Conservation (phyloP, 1,140 invertebrate species). For the Atopsyche davidsoni region DNA sequence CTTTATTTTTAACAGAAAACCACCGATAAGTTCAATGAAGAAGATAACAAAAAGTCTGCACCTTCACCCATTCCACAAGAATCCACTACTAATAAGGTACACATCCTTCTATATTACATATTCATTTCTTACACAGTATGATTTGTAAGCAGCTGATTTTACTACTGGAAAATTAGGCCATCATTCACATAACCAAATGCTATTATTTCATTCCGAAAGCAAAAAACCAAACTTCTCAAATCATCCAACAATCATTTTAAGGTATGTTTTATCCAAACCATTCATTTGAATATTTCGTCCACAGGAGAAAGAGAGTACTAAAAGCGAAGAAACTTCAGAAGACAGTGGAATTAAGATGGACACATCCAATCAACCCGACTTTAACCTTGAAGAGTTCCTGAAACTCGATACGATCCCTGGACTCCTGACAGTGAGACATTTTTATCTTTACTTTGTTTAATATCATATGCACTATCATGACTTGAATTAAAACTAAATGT, state of each 20-base stretch:
- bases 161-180: not conserved
- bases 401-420: constrained; percentile 62
- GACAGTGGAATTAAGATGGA: constrained; percentile 10
- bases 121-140: too few species aligned
- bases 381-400: constrained; percentile 70
- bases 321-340: not conserved
- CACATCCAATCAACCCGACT: constrained; percentile 43
- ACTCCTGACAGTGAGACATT: constrained; percentile 50
- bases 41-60: constrained; percentile 3
- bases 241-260: too few species aligned
- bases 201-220: too few species aligned
- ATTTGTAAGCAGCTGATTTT: not conserved
- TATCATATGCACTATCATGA: too few species aligned
- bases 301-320: constrained; percentile 11
- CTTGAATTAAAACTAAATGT: too few species aligned
- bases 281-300: too few species aligned
- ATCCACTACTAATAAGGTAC: not conserved
- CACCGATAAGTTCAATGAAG: constrained; percentile 16
- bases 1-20: constrained; percentile 12
- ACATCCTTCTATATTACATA: too few species aligned
- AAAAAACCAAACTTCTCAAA: too few species aligned
- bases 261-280: too few species aligned
- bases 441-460: not conserved
- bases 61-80: not conserved
- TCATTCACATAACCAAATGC: too few species aligned